Evolutionary conservation across 2,113 vertebrate species (phyloP), one percentile per base, ranked within the genome.

Genomic region (Verasper variegatus): DNA sequence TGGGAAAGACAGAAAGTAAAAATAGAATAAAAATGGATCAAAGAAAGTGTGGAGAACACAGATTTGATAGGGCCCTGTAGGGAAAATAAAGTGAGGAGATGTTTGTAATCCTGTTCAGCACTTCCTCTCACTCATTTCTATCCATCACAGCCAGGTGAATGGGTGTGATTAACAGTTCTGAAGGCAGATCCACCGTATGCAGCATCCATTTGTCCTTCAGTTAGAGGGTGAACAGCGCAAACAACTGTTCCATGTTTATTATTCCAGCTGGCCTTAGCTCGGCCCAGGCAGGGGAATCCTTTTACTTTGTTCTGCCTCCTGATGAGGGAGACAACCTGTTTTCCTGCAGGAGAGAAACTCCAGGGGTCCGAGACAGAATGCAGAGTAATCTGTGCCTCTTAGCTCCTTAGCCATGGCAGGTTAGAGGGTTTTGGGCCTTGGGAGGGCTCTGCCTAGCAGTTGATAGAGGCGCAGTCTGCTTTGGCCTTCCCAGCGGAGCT

Each of bases 401-500:
- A 13, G 69, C 42, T 61, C 55, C 71, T 13, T 51, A 68, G 72
- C 55, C 56, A 67, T 62, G 42, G 12, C 20, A 10, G 21, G 31
- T 57, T 0, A 7, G 68, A 20, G 49, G 49, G 42, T 2, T 42
- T 37, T 15, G 69, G 76, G 61, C 70, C 74, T 78, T 75, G 18
- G 20, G n/a, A 51, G 57, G 31, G 78, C 71, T 74, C 0, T 20
- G 88, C 86, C 95, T 94, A 99, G 94, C 97, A 97, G 92, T 96
- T 97, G 92, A 98, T 97, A 80, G 96, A 94, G 88, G 96, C 92
- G 83, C 95, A 95, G 93, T 98, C 97, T 69, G 95, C 94, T 94
- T 97, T 99, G 63, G 96, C 97, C 91, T 99, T 99, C 71, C 96
- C 96, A 3, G 98, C 98, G 0, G 97, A 98, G 93, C 92, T 97